These are phyloP conservation scores for Betta splendens DNA, from an alignment of 2,797 vertebrate species.

Conservation along the genomic window DNA sequence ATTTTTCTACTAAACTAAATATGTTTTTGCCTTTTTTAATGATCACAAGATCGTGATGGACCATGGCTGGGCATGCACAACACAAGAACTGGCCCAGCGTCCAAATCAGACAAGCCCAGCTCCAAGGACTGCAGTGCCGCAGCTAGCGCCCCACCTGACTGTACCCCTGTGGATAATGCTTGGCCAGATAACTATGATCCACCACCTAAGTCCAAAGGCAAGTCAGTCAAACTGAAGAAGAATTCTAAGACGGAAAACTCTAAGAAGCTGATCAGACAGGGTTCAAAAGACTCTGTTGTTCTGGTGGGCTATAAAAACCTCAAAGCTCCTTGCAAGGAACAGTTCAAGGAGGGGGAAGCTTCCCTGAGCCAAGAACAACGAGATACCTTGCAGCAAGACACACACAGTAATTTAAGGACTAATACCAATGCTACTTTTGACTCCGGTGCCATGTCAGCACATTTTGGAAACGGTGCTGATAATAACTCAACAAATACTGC, in stretches of 20 bases:
- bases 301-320: conserved; percentile 97
- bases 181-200: conserved; percentile 88
- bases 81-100: conserved; percentile 81
- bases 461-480: conserved; percentile 67
- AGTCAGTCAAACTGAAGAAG: conserved; percentile 94
- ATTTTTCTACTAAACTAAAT: background rate
- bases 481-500: conserved; percentile 72
- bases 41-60: conserved; percentile 89
- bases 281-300: conserved; percentile 95
- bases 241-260: conserved; percentile 92
- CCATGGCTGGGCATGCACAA: conserved; percentile 92
- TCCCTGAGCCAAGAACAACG: conserved; percentile 79
- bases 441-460: conserved; percentile 72
- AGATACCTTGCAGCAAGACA: conserved; percentile 71
- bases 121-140: conserved; percentile 85
- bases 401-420: conserved; percentile 79
- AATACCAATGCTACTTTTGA: conserved; percentile 78
- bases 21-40: conserved; percentile 10
- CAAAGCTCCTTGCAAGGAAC: conserved; percentile 85
- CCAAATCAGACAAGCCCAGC: conserved; percentile 87
- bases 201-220: conserved; percentile 91
- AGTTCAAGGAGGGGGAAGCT: conserved; percentile 82
- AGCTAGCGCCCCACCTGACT: conserved; percentile 84
- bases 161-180: conserved; percentile 74
- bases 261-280: conserved; percentile 92